phyloP scores from a whole-genome alignment of 2,113 vertebrate genomes.

The Engystomops pustulosus region DNA sequence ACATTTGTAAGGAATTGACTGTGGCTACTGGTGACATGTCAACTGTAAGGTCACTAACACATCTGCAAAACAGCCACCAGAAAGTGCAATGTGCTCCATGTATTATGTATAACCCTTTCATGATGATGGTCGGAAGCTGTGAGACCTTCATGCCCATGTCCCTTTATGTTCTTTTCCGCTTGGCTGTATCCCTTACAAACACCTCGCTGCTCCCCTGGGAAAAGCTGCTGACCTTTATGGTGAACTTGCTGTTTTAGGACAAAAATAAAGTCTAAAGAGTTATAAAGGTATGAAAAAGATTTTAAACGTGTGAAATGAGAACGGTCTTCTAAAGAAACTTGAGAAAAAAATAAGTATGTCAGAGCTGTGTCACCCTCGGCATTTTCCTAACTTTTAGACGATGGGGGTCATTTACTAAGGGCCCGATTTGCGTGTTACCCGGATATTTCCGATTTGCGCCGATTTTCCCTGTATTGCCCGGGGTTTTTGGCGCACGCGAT shows the following conservation, averaged over 20 bases:
- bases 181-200: constrained; percentile 38
- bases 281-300: constrained; percentile 28
- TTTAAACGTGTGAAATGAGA: constrained; percentile 26
- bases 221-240: constrained; percentile 10
- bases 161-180: constrained; percentile 40
- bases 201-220: constrained; percentile 19
- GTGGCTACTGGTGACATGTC: background rate
- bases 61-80: constrained; percentile 12
- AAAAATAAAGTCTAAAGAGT: background rate
- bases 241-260: constrained; percentile 39
- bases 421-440: too few species aligned
- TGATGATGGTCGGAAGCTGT: background rate
- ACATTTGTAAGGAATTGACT: background rate
- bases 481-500: too few species aligned
- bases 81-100: constrained; percentile 18
- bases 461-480: too few species aligned
- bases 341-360: background rate
- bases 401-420: too few species aligned
- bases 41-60: constrained; percentile 31
- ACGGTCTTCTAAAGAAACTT: background rate
- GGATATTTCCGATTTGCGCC: too few species aligned
- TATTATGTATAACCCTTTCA: constrained; percentile 41
- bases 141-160: constrained; percentile 28
- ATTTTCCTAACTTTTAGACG: background rate
- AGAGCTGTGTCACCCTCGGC: background rate